Base-by-base conservation (phyloP, 2,888 invertebrate genomes). In the Tinea trinotella region DNA sequence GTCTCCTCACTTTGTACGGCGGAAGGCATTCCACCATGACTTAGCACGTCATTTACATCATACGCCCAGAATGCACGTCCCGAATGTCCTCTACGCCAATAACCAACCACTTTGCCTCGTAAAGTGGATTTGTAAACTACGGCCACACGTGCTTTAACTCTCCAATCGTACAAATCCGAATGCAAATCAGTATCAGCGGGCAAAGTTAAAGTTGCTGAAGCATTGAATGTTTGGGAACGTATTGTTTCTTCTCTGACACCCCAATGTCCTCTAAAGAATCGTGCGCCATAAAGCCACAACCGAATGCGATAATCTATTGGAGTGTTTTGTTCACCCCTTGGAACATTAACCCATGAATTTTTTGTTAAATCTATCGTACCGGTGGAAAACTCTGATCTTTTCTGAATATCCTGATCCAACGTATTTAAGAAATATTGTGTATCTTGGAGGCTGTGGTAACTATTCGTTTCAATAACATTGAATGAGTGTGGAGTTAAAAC, bases 11-110 rank as follows among this genome's bases (percentile, higher is more conserved):
- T 30, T 22, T 22, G n/a, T n/a, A n/a, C n/a, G n/a, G n/a, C n/a
- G n/a, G n/a, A n/a, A n/a, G 46, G 48, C 46, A 60, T 7, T 12
- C 54, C 17, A 1, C 46, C 57, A 0, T 56, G 55, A 1, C 9
- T 0, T 35, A 62, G 36, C 0, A 62, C 34, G 0, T 7, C 17
- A 0, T 56, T 56, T 0, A 65, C 54, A 7, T 59, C 59, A 10
- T 57, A 59, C 7, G 54, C 54, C 65, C 65, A 65, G 53, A 61
- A 65, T 55, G 61, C 55, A 54, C 62, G 63, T 2, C 57, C 61
- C 0, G 55, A 13, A 18, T 54, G 46, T n/a, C 46, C 19, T 15
- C 40, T 40, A 2, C 5, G 2, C 40, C 40, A 40, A 40, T 15
- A 40, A 2, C 40, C 40, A n/a, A 40, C 13, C n/a, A 13, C 40